A percentile compares a stretch with the other conserved stretches of the same genome.
phyloP scores from a whole-genome alignment of 1,140 invertebrate species.

The Laupala kohalensis region DNA sequence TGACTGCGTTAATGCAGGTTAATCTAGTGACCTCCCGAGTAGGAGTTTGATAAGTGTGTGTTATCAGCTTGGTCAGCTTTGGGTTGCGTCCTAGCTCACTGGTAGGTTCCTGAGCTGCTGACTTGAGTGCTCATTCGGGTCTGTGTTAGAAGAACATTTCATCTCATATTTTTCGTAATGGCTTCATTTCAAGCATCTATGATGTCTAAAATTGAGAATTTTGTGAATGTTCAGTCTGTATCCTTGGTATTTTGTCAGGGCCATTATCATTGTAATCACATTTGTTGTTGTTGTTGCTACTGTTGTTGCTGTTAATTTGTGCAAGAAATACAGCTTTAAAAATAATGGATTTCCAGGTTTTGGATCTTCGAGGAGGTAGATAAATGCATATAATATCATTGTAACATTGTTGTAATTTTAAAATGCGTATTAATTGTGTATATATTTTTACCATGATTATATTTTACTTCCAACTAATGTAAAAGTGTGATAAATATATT shows the following conservation, averaged over 20 bases:
- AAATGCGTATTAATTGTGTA: too few relatives aligned
- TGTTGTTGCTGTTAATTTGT: background rate
- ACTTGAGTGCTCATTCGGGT: background rate
- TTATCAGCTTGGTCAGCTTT: background rate
- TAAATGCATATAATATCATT: too few relatives aligned
- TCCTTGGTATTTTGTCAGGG: background rate
- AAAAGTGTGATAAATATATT: too few relatives aligned
- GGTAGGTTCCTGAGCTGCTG: background rate
- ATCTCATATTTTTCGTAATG: background rate
- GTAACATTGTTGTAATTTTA: too few relatives aligned
- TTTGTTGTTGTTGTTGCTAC: background rate
- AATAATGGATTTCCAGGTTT: background rate
- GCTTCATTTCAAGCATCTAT: background rate
- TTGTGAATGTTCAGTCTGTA: background rate
- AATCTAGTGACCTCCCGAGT: background rate
- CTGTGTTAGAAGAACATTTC: background rate
- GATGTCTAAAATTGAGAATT: background rate
- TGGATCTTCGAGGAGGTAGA: background rate
- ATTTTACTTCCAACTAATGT: too few relatives aligned
- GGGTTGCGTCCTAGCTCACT: background rate
- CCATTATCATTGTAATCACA: background rate
- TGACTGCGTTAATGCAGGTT: background rate
- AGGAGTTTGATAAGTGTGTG: background rate
- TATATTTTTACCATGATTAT: too few relatives aligned
- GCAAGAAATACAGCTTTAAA: background rate